Evolutionary conservation across 2,797 vertebrate species (phyloP).

Genomic region (Sebastes nivosus): DNA sequence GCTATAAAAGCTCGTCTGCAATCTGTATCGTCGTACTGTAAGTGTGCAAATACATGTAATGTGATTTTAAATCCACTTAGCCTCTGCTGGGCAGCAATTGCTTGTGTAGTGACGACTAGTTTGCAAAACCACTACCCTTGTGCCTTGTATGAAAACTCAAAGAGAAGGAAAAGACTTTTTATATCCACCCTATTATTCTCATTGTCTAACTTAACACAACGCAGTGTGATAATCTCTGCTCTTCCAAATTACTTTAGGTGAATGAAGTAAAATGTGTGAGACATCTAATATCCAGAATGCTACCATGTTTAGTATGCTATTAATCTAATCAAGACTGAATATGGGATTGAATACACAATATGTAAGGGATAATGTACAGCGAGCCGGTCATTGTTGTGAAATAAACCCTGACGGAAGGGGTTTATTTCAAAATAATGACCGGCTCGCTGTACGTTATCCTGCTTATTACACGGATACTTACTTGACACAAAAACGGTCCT

Average conservation of each 20-base stretch:
- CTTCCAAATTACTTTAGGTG: conserved; percentile 21
- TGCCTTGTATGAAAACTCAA: conserved; percentile 78
- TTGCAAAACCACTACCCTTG: conserved; percentile 73
- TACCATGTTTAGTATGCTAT: conserved; percentile 24
- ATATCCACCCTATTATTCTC: conserved; percentile 14
- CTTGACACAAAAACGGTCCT: no score
- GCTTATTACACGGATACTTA: no score
- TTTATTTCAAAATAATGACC: no score
- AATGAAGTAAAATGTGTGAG: not conserved
- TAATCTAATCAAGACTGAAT: not conserved
- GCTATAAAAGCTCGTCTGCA: conserved; percentile 43
- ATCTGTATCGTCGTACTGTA: conserved; percentile 63
- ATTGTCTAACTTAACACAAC: conserved; percentile 27
- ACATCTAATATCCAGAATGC: conserved; percentile 7
- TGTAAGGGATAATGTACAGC: no score
- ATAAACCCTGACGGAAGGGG: no score
- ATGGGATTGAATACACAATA: not conserved
- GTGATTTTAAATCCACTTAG: conserved; percentile 60
- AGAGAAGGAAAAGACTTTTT: conserved; percentile 32
- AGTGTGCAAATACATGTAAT: conserved; percentile 67
- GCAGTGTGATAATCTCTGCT: conserved; percentile 28
- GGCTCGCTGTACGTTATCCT: no score
- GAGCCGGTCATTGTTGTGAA: no score
- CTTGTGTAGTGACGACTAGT: conserved; percentile 71
- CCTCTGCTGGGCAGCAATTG: conserved; percentile 65